Percentiles rank a stretch among this genome's conserved stretches.
These are phyloP conservation scores for Poeciliopsis occidentalis DNA, from an alignment of 2,113 vertebrate species.

Conservation along the genomic window DNA sequence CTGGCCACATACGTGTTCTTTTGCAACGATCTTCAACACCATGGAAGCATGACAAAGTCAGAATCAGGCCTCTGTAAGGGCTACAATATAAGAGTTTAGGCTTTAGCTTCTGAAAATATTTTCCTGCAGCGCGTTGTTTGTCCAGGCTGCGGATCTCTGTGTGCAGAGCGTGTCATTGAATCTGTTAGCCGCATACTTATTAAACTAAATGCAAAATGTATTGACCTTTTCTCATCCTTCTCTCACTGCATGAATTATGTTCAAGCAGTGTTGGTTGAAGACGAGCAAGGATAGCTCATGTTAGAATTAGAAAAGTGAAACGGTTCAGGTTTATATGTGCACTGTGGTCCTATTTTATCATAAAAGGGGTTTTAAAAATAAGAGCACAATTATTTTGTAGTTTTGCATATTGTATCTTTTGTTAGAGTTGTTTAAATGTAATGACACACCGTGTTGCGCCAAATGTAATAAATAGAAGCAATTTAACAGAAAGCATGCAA, in stretches of 20 bases:
- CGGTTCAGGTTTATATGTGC: conserved; percentile 28
- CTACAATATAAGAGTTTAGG: conserved; percentile 8
- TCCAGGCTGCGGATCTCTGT: conserved; percentile 14
- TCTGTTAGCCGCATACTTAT: conserved; percentile 23
- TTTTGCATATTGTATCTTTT: conserved; percentile 58
- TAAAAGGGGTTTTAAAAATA: conserved; percentile 20
- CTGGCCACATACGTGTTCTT: conserved; percentile 28
- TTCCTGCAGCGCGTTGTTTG: conserved; percentile 23
- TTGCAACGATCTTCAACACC: conserved; percentile 36
- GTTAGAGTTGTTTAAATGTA: conserved; percentile 25
- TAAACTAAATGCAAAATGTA: conserved; percentile 28
- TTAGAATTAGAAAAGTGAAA: conserved; percentile 48
- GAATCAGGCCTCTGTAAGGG: conserved; percentile 25
- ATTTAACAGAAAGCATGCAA: conserved; percentile 63
- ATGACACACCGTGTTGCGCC: conserved; percentile 47
- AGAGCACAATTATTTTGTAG: conserved; percentile 61
- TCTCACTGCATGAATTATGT: conserved; percentile 58
- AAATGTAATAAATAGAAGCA: conserved; percentile 51
- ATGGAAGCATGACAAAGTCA: conserved; percentile 15
- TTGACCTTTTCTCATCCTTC: conserved; percentile 25
- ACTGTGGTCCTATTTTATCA: conserved; percentile 35
- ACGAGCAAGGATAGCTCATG: conserved; percentile 11
- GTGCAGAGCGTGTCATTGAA: conserved; percentile 17
- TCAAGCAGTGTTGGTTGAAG: conserved; percentile 25
- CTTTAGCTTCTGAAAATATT: conserved; percentile 37